Evolutionary conservation across 1,140 invertebrate species (phyloP).

Genomic region (Sinonovacula constricta): DNA sequence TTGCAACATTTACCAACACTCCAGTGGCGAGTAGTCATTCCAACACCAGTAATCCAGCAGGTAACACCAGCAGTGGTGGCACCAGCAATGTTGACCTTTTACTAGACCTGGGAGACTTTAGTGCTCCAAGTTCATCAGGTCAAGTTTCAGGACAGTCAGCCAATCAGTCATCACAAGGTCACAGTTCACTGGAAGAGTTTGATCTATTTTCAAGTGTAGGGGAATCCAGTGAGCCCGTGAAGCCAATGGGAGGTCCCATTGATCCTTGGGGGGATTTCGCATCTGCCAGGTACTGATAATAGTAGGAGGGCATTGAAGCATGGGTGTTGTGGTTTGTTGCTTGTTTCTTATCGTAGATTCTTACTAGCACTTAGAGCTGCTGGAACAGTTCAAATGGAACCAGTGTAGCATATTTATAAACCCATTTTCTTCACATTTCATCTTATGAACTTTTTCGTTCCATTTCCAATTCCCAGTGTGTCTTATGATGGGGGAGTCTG

Average conservation of each 20-base stretch:
- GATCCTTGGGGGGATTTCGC: slow-evolving; percentile 74
- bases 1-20: slow-evolving; percentile 79
- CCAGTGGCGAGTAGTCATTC: slow-evolving; percentile 77
- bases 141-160: slow-evolving; percentile 19
- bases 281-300: slow-evolving; percentile 61
- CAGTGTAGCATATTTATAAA: no score
- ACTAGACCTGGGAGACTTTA: slow-evolving; percentile 60
- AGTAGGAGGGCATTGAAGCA: no score
- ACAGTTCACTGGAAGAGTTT: slow-evolving; percentile 10
- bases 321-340: no score
- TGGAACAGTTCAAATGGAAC: no score
- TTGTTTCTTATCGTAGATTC: no score
- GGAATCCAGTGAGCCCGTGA: slow-evolving; percentile 16
- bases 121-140: slow-evolving; percentile 21
- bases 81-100: slow-evolving; percentile 65
- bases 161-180: slow-evolving; percentile 26
- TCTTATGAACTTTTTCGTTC: no score
- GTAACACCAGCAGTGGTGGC: not conserved
- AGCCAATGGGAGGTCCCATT: slow-evolving; percentile 39
- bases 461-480: no score
- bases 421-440: no score
- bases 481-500: no score
- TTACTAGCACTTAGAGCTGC: no score
- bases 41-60: slow-evolving; percentile 20
- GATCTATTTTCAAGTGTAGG: slow-evolving; percentile 24